phyloP scores from a whole-genome alignment of 2,888 invertebrate genomes.

The Euplexia lucipara region DNA sequence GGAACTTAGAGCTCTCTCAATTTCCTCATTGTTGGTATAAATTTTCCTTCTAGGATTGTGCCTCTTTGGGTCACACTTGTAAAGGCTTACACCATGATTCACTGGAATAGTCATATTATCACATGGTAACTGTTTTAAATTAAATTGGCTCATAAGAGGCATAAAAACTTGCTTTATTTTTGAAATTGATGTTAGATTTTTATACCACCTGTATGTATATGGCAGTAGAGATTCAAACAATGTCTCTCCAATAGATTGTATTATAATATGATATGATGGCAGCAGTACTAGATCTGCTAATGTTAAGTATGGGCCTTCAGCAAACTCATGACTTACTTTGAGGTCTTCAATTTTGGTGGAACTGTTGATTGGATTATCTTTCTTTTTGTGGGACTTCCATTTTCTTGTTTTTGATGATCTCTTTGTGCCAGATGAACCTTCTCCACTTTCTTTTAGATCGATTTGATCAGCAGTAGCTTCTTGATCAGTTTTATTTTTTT shows the following conservation, averaged over 20 bases:
- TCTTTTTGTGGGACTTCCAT: slow-evolving; percentile 52
- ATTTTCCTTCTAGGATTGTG: slow-evolving; percentile 94
- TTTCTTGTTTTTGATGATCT: slow-evolving; percentile 45
- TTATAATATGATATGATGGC: slow-evolving; percentile 92
- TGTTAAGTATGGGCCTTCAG: slow-evolving; percentile 96
- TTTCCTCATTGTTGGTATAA: slow-evolving; percentile 94
- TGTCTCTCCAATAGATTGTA: slow-evolving; percentile 82
- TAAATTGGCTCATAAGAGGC: slow-evolving; percentile 61
- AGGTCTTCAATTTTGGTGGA: slow-evolving; percentile 68
- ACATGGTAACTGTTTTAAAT: slow-evolving; percentile 56
- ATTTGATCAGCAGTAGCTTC: slow-evolving; percentile 47
- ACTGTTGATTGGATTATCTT: slow-evolving; percentile 31
- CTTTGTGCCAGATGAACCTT: slow-evolving; percentile 11
- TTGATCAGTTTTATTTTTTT: slow-evolving; percentile 38
- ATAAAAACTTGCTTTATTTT: slow-evolving; percentile 64
- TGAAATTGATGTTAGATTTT: slow-evolving; percentile 73
- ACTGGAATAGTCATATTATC: slow-evolving; percentile 81
- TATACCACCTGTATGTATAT: slow-evolving; percentile 92
- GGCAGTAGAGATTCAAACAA: slow-evolving; percentile 89
- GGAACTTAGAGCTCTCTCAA: slow-evolving; percentile 91
- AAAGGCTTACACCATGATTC: slow-evolving; percentile 92
- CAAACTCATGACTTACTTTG: slow-evolving; percentile 93
- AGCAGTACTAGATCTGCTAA: slow-evolving; percentile 96
- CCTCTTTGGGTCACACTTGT: slow-evolving; percentile 94
- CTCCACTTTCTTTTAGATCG: background rate